These are phyloP conservation scores for Peribatodes rhomboidaria DNA, from an alignment of 2,888 invertebrate genomes.

Conservation along the genomic window DNA sequence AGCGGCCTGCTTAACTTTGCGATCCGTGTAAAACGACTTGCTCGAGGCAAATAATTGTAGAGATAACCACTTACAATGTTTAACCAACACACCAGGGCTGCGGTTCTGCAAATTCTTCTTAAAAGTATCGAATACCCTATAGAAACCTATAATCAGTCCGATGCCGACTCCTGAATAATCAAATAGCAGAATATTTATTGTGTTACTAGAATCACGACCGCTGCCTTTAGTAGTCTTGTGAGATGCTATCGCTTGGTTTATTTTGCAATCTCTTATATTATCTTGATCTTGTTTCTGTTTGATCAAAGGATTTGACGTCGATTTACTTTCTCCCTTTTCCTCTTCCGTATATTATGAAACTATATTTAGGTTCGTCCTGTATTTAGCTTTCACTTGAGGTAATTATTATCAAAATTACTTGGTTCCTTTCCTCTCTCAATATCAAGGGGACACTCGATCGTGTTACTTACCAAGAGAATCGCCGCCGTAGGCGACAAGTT, in stretches of 20 bases:
- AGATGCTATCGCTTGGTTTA: slow-evolving; percentile 31
- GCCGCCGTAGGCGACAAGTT: slow-evolving; percentile 71
- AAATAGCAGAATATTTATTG: slow-evolving; percentile 29
- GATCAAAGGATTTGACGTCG: slow-evolving; percentile 30
- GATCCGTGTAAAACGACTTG: slow-evolving; percentile 63
- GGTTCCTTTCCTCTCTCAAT: background rate
- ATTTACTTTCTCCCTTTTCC: slow-evolving; percentile 31
- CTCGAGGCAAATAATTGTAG: slow-evolving; percentile 59
- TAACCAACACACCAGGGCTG: slow-evolving; percentile 57
- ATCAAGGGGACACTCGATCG: slow-evolving; percentile 41
- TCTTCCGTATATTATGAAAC: slow-evolving; percentile 23
- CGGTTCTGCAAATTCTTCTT: background rate
- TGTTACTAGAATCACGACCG: slow-evolving; percentile 26
- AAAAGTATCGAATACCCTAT: background rate
- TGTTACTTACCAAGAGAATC: slow-evolving; percentile 70
- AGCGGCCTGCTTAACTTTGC: slow-evolving; percentile 46
- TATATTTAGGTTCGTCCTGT: slow-evolving; percentile 9
- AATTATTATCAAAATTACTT: background rate
- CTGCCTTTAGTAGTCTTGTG: slow-evolving; percentile 20
- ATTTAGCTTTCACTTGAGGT: background rate
- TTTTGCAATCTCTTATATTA: slow-evolving; percentile 26
- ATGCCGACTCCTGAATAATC: slow-evolving; percentile 15
- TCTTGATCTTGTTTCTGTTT: slow-evolving; percentile 29
- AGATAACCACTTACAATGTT: slow-evolving; percentile 59
- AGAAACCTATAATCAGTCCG: background rate